Evolutionary conservation across 2,797 vertebrate genomes (phyloP).

Genomic region (Enteromius afrohamiltoni): DNA sequence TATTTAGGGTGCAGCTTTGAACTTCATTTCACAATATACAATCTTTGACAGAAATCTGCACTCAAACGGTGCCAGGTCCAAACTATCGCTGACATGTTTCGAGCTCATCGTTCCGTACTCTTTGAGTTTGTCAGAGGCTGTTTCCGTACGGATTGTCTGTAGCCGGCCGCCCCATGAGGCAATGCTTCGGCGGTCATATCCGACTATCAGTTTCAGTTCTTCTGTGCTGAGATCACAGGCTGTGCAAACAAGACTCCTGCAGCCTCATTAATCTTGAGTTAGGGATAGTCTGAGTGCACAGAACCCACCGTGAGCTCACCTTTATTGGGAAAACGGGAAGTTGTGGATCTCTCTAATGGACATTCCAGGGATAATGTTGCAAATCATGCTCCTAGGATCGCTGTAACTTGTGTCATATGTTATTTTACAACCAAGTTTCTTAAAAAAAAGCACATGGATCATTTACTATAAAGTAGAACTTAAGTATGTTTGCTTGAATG

Average conservation of each 20-base stretch:
- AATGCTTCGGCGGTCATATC: slow-evolving; percentile 26
- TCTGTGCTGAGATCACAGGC: slow-evolving; percentile 30
- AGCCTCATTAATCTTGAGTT: slow-evolving; percentile 35
- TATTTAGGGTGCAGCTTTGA: slow-evolving; percentile 31
- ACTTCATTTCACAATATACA: slow-evolving; percentile 20
- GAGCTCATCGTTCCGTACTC: background rate
- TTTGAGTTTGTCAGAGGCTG: background rate
- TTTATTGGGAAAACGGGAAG: slow-evolving; percentile 35
- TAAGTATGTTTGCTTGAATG: slow-evolving; percentile 17
- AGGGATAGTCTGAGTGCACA: slow-evolving; percentile 27
- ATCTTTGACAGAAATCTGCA: slow-evolving; percentile 17
- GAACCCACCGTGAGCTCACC: slow-evolving; percentile 43
- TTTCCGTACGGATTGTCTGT: slow-evolving; percentile 13
- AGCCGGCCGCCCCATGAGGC: slow-evolving; percentile 21
- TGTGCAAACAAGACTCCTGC: slow-evolving; percentile 20
- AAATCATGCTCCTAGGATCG: slow-evolving; percentile 33
- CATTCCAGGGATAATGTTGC: slow-evolving; percentile 57
- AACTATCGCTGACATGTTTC: background rate
- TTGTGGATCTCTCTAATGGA: slow-evolving; percentile 43
- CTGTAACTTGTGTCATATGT: slow-evolving; percentile 37
- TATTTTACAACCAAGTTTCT: slow-evolving; percentile 40
- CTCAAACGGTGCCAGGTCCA: background rate
- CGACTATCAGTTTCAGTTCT: slow-evolving; percentile 40
- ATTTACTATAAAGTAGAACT: slow-evolving; percentile 34
- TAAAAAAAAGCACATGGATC: slow-evolving; percentile 34